Evolutionary conservation across 2,797 vertebrate genomes (phyloP).

Genomic region (Phataginus tetradactyla): DNA sequence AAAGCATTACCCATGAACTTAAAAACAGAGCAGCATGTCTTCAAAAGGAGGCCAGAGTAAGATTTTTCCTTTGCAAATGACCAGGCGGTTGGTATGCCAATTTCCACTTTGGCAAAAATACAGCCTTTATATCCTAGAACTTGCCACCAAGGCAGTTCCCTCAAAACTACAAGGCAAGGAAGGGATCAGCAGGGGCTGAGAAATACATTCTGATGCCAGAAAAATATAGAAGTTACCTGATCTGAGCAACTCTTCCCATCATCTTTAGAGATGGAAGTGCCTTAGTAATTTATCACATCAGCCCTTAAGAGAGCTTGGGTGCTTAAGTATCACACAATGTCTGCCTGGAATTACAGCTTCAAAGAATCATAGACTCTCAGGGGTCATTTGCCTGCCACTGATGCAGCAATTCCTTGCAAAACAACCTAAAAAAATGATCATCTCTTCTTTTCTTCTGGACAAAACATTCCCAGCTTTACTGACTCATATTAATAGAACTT

Average conservation of each 20-base stretch:
- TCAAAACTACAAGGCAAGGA: slow-evolving; percentile 11
- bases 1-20: slow-evolving; percentile 67
- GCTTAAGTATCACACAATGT: neutral
- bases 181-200: neutral
- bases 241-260: neutral
- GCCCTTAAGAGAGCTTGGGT: neutral
- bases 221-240: neutral
- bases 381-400: neutral
- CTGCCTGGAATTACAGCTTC: neutral
- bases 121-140: neutral
- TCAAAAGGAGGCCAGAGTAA: slow-evolving; percentile 45
- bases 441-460: slow-evolving; percentile 11
- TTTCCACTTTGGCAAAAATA: neutral
- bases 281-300: neutral
- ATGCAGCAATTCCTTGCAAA: slow-evolving; percentile 45
- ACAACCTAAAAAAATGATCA: neutral
- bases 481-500: neutral
- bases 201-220: slow-evolving; percentile 4
- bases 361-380: neutral
- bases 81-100: neutral
- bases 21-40: slow-evolving; percentile 41
- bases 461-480: slow-evolving; percentile 24
- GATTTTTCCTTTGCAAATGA: slow-evolving; percentile 20
- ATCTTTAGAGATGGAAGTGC: neutral
- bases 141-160: slow-evolving; percentile 22